Evolutionary conservation across 2,888 invertebrate species (phyloP).

Genomic region (Diploptera punctata): DNA sequence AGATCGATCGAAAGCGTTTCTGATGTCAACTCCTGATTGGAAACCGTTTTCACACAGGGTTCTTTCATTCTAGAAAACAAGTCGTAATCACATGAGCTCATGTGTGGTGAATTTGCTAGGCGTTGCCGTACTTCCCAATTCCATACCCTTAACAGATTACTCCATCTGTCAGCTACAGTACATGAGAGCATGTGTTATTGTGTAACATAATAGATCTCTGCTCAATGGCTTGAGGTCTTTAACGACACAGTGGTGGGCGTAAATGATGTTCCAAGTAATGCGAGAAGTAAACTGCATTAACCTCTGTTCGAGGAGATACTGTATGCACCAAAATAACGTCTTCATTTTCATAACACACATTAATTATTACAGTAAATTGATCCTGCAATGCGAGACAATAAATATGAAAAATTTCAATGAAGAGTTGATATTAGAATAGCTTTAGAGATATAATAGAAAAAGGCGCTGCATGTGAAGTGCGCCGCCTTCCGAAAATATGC

Average conservation of each 20-base stretch:
- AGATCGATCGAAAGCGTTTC: neutral
- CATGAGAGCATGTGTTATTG: conserved; percentile 7
- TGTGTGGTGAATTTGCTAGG: too few relatives aligned
- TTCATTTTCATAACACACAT: neutral
- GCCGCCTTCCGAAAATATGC: too few relatives aligned
- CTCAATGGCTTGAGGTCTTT: neutral
- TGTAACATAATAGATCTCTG: neutral
- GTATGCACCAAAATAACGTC: neutral
- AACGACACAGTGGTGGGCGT: neutral
- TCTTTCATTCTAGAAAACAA: neutral
- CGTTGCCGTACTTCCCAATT: neutral
- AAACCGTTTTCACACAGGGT: neutral
- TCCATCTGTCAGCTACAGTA: neutral
- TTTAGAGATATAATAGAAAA: too few relatives aligned
- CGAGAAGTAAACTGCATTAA: conserved; percentile 2
- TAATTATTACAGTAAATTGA: neutral
- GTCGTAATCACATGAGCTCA: neutral
- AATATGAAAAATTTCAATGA: too few relatives aligned
- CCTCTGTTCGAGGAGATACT: neutral
- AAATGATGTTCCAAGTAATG: conserved; percentile 3
- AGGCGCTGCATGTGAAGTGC: too few relatives aligned
- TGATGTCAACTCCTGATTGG: neutral
- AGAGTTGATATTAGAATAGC: too few relatives aligned
- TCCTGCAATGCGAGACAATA: neutral
- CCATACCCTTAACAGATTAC: conserved; percentile 1